Evolutionary conservation across 2,113 vertebrate genomes (phyloP).

Genomic region (Notechis scutatus): DNA sequence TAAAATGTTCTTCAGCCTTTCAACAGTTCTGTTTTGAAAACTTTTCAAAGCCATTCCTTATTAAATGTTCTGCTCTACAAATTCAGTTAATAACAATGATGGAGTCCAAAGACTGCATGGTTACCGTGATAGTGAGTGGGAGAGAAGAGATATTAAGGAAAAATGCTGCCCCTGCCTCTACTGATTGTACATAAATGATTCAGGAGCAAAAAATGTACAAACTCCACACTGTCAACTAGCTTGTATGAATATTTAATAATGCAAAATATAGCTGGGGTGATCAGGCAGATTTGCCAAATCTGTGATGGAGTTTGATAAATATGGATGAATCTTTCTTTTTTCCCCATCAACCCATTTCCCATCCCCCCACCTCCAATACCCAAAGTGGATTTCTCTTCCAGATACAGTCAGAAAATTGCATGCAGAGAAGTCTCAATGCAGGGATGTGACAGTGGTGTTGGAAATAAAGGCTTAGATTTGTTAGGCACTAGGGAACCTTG

Average conservation of each 20-base stretch:
- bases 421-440: not conserved
- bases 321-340: constrained; percentile 65
- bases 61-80: not conserved
- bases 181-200: constrained; percentile 66
- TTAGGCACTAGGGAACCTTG: not conserved
- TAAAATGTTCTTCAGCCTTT: not conserved
- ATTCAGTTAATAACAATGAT: not conserved
- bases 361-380: not conserved
- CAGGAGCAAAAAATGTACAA: constrained; percentile 65
- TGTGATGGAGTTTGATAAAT: constrained; percentile 70
- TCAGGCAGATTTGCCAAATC: constrained; percentile 71
- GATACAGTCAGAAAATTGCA: not conserved
- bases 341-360: not conserved
- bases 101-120: not conserved
- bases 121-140: not conserved
- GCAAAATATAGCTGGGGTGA: constrained; percentile 73
- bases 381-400: constrained; percentile 4
- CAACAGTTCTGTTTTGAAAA: not conserved
- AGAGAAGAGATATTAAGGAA: not conserved
- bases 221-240: constrained; percentile 64
- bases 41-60: not conserved
- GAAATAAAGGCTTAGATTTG: constrained; percentile 6
- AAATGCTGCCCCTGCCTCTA: not conserved
- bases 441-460: not conserved
- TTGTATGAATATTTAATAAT: constrained; percentile 76